These are phyloP conservation scores for Rhadina sibilatrix DNA, from an alignment of 2,113 vertebrate species.

Conservation along the genomic window DNA sequence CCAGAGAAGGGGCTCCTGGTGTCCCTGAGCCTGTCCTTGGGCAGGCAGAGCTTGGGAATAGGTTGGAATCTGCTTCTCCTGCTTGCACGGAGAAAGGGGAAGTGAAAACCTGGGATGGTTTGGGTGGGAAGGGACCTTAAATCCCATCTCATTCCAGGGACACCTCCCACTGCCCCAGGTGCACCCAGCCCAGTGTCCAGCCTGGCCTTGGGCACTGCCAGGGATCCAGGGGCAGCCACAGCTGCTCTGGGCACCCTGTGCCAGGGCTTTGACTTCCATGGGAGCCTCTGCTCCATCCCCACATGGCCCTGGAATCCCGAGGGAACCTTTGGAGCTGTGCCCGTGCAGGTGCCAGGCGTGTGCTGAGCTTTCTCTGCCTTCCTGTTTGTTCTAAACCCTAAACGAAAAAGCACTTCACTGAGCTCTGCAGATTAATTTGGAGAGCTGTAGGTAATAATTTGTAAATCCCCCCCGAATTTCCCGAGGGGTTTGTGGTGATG, in stretches of 20 bases:
- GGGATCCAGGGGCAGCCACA: too few species aligned
- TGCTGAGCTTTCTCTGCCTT: neutral
- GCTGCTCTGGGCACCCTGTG: neutral
- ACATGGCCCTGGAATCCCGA: rapidly evolving
- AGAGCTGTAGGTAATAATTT: neutral
- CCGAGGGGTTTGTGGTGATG: neutral
- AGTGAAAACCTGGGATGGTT: neutral
- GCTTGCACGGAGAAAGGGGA: rapidly evolving
- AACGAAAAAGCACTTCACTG: neutral
- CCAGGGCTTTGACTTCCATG: neutral
- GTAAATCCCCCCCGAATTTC: neutral
- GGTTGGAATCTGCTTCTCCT: neutral
- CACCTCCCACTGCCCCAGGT: neutral
- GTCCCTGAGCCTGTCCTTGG: neutral
- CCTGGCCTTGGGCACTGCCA: too few species aligned
- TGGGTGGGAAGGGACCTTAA: neutral
- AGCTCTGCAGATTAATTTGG: neutral
- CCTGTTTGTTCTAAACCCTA: neutral
- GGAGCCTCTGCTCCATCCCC: neutral
- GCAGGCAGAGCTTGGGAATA: neutral
- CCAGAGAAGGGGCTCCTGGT: neutral
- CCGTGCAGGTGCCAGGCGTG: rapidly evolving
- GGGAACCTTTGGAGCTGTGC: neutral
- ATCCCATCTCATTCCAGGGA: neutral
- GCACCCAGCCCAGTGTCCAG: neutral